Evolutionary conservation across 1,140 invertebrate genomes (phyloP).

Genomic region (Apis laboriosa): DNA sequence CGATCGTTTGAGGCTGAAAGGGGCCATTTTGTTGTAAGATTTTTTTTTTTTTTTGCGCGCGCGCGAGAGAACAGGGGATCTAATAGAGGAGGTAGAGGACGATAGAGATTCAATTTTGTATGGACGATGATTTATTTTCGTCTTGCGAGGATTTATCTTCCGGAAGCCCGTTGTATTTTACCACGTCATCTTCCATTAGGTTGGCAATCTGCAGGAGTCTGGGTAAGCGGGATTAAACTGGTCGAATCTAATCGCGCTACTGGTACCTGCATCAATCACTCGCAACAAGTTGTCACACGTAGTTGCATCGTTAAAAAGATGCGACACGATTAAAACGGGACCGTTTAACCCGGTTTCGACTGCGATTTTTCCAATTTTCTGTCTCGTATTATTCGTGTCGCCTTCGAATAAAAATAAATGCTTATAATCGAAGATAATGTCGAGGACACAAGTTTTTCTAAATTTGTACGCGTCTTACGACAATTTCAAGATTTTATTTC

Average conservation of each 20-base stretch:
- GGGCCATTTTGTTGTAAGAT: slow-evolving; percentile 32
- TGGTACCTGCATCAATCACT: slow-evolving; percentile 31
- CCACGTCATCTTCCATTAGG: slow-evolving; percentile 62
- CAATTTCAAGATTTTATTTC: no score
- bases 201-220: slow-evolving; percentile 41
- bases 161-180: slow-evolving; percentile 56
- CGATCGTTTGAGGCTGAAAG: slow-evolving; percentile 20
- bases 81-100: slow-evolving; percentile 9
- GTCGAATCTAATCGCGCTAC: slow-evolving; percentile 46
- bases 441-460: no score
- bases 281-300: slow-evolving; percentile 1
- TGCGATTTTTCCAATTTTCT: neutral
- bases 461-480: no score
- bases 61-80: neutral
- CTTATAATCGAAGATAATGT: no score
- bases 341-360: no score
- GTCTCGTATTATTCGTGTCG: no score
- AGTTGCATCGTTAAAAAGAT: slow-evolving; percentile 7
- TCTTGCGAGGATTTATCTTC: slow-evolving; percentile 56
- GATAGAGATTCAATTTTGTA: slow-evolving; percentile 59
- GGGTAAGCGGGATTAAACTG: slow-evolving; percentile 48
- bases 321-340: neutral
- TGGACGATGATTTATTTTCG: slow-evolving; percentile 62
- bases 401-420: no score
- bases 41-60: neutral